phyloP scores from a whole-genome alignment of 2,113 vertebrate species.

The Tyto alba region DNA sequence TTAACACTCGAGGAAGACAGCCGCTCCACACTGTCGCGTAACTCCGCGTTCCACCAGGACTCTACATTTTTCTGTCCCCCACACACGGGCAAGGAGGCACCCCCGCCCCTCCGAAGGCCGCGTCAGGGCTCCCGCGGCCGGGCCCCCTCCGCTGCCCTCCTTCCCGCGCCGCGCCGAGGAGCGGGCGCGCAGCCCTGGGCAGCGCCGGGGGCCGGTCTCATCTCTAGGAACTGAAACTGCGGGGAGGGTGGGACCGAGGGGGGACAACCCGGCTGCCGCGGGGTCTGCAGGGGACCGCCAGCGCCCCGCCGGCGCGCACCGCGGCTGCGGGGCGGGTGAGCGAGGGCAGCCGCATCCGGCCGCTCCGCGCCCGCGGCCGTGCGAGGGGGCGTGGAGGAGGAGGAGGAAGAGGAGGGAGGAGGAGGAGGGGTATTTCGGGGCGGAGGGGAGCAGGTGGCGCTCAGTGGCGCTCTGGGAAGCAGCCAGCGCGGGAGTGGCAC shows the following conservation, averaged over 20 bases:
- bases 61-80: not conserved
- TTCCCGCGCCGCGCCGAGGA: not conserved
- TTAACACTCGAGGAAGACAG: not conserved
- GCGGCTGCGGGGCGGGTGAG: rapidly evolving
- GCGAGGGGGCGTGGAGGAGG: not conserved
- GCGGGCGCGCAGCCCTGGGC: not conserved
- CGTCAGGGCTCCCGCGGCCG: too few relatives aligned
- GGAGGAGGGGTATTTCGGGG: not conserved
- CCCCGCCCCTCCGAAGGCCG: not conserved
- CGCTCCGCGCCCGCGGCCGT: not conserved
- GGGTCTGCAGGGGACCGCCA: rapidly evolving
- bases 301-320: not conserved
- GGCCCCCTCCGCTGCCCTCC: too few relatives aligned
- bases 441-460: slow-evolving; percentile 32
- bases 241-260: rapidly evolving
- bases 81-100: too few relatives aligned
- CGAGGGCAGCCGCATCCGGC: not conserved
- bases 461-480: not conserved
- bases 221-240: rapidly evolving
- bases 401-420: not conserved
- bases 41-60: not conserved
- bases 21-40: not conserved
- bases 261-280: rapidly evolving
- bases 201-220: rapidly evolving
- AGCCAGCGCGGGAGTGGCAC: not conserved